phyloP scores from a whole-genome alignment of 2,797 vertebrate species.

The Tachyglossus aculeatus region DNA sequence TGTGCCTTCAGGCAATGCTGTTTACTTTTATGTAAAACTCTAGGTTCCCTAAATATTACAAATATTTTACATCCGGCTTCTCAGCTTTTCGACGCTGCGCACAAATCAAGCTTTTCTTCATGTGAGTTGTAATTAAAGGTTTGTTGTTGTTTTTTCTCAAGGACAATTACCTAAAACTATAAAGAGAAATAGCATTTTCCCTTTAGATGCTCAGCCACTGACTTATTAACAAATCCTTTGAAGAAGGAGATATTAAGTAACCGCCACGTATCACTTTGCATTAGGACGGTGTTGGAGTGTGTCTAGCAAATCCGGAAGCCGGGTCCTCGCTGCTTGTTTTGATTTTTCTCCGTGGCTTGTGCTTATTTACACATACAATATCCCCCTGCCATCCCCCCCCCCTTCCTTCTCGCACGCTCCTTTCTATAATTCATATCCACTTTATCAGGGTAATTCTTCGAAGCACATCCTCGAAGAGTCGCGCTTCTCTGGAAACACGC shows the following conservation, averaged over 20 bases:
- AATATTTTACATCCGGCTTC: constrained; percentile 88
- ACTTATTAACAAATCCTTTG: constrained; percentile 75
- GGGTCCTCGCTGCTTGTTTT: constrained; percentile 53
- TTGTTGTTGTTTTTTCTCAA: constrained; percentile 73
- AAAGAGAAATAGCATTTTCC: constrained; percentile 78
- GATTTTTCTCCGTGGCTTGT: constrained; percentile 60
- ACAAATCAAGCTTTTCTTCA: constrained; percentile 81
- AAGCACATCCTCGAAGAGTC: constrained; percentile 51
- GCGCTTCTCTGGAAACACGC: constrained; percentile 33
- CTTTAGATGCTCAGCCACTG: constrained; percentile 74
- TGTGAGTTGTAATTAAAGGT: constrained; percentile 84
- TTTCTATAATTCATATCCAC: constrained; percentile 68
- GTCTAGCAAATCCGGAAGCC: constrained; percentile 36
- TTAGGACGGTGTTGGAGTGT: constrained; percentile 41
- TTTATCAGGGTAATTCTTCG: constrained; percentile 67
- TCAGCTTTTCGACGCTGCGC: constrained; percentile 78
- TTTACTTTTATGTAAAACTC: constrained; percentile 99
- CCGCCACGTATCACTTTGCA: constrained; percentile 52
- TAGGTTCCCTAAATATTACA: constrained; percentile 93
- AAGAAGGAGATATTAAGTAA: constrained; percentile 63
- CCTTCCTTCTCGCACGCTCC: constrained; percentile 14
- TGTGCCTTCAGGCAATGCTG: constrained; percentile 99
- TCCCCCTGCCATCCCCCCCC: constrained; percentile 9
- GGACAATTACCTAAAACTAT: constrained; percentile 82
- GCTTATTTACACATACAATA: constrained; percentile 71